phyloP scores from a whole-genome alignment of 2,797 vertebrate species.

The Denticeps clupeoides region DNA sequence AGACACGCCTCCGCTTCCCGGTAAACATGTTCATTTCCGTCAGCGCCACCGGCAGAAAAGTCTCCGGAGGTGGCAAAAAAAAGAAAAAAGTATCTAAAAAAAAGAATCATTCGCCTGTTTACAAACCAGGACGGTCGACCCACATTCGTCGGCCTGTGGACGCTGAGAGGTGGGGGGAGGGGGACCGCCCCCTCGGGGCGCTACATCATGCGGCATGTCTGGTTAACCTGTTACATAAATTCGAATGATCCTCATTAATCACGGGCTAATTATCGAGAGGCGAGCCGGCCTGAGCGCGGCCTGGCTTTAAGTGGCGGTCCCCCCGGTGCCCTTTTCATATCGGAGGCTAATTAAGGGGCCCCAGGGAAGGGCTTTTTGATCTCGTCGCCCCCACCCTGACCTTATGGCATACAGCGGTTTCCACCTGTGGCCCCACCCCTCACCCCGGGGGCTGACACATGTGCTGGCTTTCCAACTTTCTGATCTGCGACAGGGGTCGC shows the following conservation, averaged over 20 bases:
- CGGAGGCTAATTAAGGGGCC: slow-evolving; percentile 26
- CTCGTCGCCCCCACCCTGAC: slow-evolving; percentile 29
- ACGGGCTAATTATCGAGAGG: slow-evolving; percentile 32
- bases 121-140: neutral
- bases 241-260: slow-evolving; percentile 43
- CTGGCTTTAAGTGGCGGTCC: no score
- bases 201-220: slow-evolving; percentile 18
- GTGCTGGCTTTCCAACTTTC: slow-evolving; percentile 1
- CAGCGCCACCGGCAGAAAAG: neutral
- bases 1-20: neutral
- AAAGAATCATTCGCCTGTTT: neutral
- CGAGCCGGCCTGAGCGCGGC: slow-evolving; percentile 18
- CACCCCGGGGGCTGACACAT: slow-evolving; percentile 10
- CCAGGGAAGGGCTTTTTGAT: slow-evolving; percentile 27
- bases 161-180: no score
- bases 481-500: no score
- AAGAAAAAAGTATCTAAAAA: neutral
- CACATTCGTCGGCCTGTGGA: neutral
- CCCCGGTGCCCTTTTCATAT: slow-evolving; percentile 32
- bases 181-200: neutral
- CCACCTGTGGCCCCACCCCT: slow-evolving; percentile 13
- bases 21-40: neutral
- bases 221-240: slow-evolving; percentile 34
- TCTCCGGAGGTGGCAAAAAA: neutral
- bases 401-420: slow-evolving; percentile 23